Conservation (phyloP, 1,140 invertebrate genomes). For the Philopotamus ludificatus region DNA sequence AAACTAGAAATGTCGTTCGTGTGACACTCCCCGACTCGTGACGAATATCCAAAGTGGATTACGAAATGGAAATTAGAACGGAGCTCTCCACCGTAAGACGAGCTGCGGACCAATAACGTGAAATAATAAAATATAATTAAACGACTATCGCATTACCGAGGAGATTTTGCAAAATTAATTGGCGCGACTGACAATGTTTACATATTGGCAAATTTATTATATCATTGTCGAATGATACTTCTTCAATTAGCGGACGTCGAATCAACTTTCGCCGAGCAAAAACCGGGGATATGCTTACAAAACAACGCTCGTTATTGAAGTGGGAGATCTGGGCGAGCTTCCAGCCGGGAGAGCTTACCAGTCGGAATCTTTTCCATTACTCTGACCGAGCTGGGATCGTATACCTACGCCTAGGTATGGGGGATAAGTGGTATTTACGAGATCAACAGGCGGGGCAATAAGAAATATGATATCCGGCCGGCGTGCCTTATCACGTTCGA, state of each 20-base stretch:
- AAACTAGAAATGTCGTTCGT: not conserved
- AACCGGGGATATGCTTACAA: not conserved
- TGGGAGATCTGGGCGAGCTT: not conserved
- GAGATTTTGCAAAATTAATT: too few species aligned
- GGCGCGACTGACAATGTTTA: not conserved
- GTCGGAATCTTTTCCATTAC: conserved; percentile 24
- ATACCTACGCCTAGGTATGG: conserved; percentile 25
- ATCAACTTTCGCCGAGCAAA: conserved; percentile 18
- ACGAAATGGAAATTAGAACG: conserved; percentile 10
- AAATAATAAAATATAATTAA: not conserved
- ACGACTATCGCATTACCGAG: not conserved
- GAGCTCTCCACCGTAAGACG: not conserved
- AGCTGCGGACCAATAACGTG: not conserved
- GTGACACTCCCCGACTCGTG: not conserved
- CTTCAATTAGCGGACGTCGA: too few species aligned
- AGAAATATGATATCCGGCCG: conserved; percentile 36
- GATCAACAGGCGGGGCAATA: conserved; percentile 37
- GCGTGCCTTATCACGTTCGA: conserved; percentile 36
- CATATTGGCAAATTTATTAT: conserved; percentile 21
- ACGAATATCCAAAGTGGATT: not conserved
- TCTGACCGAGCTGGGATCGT: conserved; percentile 22
- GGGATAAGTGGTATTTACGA: conserved; percentile 38
- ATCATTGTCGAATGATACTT: too few species aligned
- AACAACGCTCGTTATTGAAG: not conserved
- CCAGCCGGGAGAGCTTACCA: not conserved